Evolutionary conservation across 2,888 invertebrate species (phyloP), one percentile per base, ranked within the genome.

Genomic region (Phaonia tiefii): DNA sequence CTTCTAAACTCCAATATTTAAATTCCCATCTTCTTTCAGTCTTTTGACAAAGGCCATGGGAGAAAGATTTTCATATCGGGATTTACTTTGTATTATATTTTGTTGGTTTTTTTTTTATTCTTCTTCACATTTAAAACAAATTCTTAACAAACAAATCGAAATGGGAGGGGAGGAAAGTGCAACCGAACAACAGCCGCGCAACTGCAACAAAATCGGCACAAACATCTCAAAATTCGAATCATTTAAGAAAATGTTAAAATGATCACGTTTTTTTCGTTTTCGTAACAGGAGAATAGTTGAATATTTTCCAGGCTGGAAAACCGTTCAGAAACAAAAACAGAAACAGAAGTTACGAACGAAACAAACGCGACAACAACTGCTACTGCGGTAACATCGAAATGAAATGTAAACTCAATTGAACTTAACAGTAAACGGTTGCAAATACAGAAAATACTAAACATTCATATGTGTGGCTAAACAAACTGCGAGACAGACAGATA

Each of bases 231-330:
- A 73, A 82, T 74, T 66, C 75, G 78, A 75, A 75, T 81, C 74
- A 86, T 85, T 84, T 84, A 85, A 81, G 86, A 86, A 89, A 88
- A 89, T 87, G 87, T 86, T 89, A 87, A 89, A 89, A 85, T 85
- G 89, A 89, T 88, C 88, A 88, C 88, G 89, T 88, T 88, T 88
- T 11, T 44, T 39, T 74, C 25, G 20, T 67, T 66, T 51, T 11
- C 31, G 10, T 15, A 65, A 54, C 37, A 60, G 49, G 69, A 44
- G 75, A 44, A 66, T 70, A 22, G 51, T 20, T n/a, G 25, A 8
- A 66, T 71, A n/a, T n/a, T 75, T 72, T 51, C 39, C 3, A 4
- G 22, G n/a, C 39, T 58, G 60, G 44, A 72, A 75, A 79, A 56
- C 10, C 25, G 63, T 20, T 42, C 11, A 42, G 49, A 75, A 78